Base-by-base conservation (phyloP, 1,140 invertebrate species). In the Pinna nobilis region DNA sequence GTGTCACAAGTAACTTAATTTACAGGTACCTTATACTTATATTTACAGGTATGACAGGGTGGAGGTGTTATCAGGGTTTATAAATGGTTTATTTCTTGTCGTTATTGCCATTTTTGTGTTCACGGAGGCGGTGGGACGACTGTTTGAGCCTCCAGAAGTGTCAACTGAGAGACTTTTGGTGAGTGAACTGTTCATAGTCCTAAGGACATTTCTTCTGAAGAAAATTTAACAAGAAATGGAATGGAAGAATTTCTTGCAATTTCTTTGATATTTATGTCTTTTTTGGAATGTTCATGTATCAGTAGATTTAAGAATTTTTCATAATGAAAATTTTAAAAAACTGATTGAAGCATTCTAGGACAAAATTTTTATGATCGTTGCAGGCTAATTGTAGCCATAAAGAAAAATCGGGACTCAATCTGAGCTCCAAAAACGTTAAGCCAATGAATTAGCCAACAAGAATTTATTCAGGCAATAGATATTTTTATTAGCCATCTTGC, bases 61-160 rank as follows among this genome's bases (percentile, higher is more conserved):
- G 23, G 98, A 99, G 91, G 95, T 98, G 0, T 83, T 99, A 11
- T 97, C 97, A 6, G 98, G 97, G 1, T 98, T 99, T 90, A 95
- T 98, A 0, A 99, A 99, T 91, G 97, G 96, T 35, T 90, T 99
- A 9, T 98, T 99, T 83, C 90, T 99, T 44, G 89, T 99, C 1
- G 97, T 99, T 86, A 97, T 99, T 82, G 95, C 96, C 30, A 96
- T 98, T 85, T 99, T 98, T 88, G 97, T 99, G 44, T 94, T 99
- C 91, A 95, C 95, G 0, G 97, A 98, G 89, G 97, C 97, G 25
- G 93, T 99, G 0, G 95, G 97, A 30, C 76, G 92, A 67, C 77
- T 93, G 0, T 88, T 90, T 70, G 90, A 93, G 78, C 92, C 92
- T 13, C 92, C 92, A 33, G 88, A 90, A 57, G 89, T 93, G n/a